These are phyloP conservation scores for Coilia nasus DNA, from an alignment of 2,797 vertebrate species.

Conservation along the genomic window DNA sequence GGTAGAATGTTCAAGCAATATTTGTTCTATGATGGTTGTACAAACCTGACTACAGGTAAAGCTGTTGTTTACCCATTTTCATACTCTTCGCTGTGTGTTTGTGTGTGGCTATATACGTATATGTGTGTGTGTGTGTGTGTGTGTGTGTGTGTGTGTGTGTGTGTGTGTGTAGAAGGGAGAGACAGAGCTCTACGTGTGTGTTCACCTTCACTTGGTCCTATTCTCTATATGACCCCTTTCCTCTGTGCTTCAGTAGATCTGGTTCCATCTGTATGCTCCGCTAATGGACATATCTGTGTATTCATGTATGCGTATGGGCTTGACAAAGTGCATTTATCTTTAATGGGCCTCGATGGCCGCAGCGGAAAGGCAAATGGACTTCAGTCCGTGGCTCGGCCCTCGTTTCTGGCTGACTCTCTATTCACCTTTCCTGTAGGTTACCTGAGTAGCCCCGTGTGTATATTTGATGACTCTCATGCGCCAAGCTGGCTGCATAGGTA, in stretches of 20 bases:
- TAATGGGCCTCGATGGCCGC: neutral
- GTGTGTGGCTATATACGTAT: neutral
- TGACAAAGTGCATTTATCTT: conserved; percentile 20
- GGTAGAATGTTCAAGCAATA: neutral
- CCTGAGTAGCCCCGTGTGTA: neutral
- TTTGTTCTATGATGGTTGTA: neutral
- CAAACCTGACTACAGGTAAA: neutral
- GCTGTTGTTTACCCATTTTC: neutral
- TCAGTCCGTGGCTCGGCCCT: neutral
- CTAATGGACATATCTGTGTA: conserved; percentile 15
- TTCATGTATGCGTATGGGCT: conserved; percentile 10
- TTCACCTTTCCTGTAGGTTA: conserved; percentile 1
- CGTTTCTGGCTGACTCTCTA: conserved; percentile 1
- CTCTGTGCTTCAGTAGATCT: neutral
- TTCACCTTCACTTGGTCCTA: neutral
- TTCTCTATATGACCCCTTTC: neutral
- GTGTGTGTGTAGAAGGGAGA: neutral
- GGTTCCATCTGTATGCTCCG: neutral
- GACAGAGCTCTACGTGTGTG: too few relatives aligned
- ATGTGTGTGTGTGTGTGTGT: neutral
- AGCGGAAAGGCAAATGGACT: conserved; percentile 15
- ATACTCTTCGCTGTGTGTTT: neutral
- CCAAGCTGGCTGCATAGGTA: neutral
- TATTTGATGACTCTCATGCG: neutral
- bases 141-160: conserved; percentile 8